Conservation (phyloP, 2,888 invertebrate species). For the Dicranocentrus wangi region DNA sequence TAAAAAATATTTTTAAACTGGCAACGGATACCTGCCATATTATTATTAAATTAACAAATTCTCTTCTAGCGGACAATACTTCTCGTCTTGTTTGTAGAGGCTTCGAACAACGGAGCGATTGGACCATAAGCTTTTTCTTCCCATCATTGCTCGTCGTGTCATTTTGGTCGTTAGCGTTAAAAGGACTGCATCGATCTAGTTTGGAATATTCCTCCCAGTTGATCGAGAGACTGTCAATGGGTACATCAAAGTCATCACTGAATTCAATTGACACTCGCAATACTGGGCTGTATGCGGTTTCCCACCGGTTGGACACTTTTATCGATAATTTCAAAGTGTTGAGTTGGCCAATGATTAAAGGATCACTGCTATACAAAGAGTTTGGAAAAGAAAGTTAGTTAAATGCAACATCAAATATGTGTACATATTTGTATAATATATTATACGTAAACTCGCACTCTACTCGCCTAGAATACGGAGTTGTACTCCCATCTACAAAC, state of each 20-base stretch:
- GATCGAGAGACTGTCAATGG: too few species aligned
- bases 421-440: too few species aligned
- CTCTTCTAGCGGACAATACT: neutral
- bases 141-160: too few species aligned
- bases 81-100: neutral
- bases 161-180: too few species aligned
- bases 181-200: too few species aligned
- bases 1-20: neutral
- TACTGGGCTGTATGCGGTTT: conserved; percentile 42
- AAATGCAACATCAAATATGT: too few species aligned
- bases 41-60: neutral
- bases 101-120: neutral
- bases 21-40: neutral
- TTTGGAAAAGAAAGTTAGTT: neutral
- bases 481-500: neutral
- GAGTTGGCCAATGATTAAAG: conserved; percentile 3
- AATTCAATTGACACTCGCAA: neutral
- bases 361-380: neutral
- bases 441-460: too few species aligned
- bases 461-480: too few species aligned
- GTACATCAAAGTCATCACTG: too few species aligned
- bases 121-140: too few species aligned
- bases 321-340: neutral
- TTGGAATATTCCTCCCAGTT: too few species aligned
- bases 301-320: neutral